phyloP scores from a whole-genome alignment of 2,888 invertebrate genomes.

The Diadromus collaris region DNA sequence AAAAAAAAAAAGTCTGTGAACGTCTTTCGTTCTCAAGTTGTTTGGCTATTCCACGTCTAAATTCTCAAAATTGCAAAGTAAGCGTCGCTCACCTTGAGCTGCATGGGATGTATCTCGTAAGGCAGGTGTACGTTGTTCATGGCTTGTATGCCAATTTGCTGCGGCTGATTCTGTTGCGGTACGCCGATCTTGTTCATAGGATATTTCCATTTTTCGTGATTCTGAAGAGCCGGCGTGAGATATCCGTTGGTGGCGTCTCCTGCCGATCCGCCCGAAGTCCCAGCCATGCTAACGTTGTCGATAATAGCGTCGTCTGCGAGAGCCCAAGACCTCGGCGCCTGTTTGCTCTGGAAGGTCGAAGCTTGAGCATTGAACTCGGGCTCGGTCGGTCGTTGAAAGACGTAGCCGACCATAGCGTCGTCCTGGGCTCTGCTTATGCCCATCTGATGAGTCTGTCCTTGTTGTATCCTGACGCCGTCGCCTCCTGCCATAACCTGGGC shows the following conservation, averaged over 20 bases:
- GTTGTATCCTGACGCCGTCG: slow-evolving; percentile 77
- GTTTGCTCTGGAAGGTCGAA: slow-evolving; percentile 87
- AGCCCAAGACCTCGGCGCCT: slow-evolving; percentile 88
- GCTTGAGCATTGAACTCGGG: slow-evolving; percentile 85
- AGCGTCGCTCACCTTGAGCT: slow-evolving; percentile 74
- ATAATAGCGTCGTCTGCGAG: slow-evolving; percentile 93
- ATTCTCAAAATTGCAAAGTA: neutral
- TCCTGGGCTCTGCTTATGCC: slow-evolving; percentile 84
- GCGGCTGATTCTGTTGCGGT: slow-evolving; percentile 83
- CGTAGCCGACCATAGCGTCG: slow-evolving; percentile 96
- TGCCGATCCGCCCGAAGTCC: slow-evolving; percentile 54
- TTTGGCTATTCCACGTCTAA: too few species aligned
- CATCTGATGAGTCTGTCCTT: slow-evolving; percentile 78
- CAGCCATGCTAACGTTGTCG: slow-evolving; percentile 85
- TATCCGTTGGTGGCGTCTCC: slow-evolving; percentile 60
- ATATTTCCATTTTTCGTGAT: slow-evolving; percentile 94
- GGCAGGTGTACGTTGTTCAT: slow-evolving; percentile 80
- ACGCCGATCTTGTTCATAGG: slow-evolving; percentile 80
- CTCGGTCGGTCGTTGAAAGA: slow-evolving; percentile 92
- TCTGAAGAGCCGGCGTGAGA: slow-evolving; percentile 82
- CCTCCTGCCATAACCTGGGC: slow-evolving; percentile 79
- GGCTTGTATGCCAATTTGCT: slow-evolving; percentile 82
- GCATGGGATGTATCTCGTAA: slow-evolving; percentile 79
- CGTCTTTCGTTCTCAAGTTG: too few species aligned
- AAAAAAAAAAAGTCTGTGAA: neutral